Evolutionary conservation across 2,888 invertebrate genomes (phyloP).

Genomic region (Hoplodrina blanda): DNA sequence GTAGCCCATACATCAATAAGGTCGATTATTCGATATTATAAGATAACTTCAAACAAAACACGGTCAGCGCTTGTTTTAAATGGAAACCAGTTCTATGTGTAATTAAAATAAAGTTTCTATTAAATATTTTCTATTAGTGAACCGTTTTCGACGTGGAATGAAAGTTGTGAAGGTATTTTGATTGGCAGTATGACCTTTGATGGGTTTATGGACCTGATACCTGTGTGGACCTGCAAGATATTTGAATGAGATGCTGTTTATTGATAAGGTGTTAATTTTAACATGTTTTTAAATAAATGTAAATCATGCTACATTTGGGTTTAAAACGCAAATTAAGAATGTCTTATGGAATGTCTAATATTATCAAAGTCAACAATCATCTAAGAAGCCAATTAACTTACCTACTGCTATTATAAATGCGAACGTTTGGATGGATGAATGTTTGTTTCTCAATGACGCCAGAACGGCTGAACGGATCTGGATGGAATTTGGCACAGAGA

Average conservation of each 20-base stretch:
- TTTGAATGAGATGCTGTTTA: slow-evolving; percentile 61
- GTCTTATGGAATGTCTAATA: background rate
- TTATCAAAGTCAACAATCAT: no score
- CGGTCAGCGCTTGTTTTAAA: slow-evolving; percentile 75
- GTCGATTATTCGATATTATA: slow-evolving; percentile 90
- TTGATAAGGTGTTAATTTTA: slow-evolving; percentile 57
- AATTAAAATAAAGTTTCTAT: slow-evolving; percentile 82
- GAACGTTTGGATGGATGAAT: no score
- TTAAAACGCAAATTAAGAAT: background rate
- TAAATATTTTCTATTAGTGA: slow-evolving; percentile 77
- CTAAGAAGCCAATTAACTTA: no score
- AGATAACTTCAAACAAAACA: slow-evolving; percentile 85
- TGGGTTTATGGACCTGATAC: slow-evolving; percentile 68
- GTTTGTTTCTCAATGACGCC: no score
- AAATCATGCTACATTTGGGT: background rate
- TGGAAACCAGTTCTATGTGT: slow-evolving; percentile 67
- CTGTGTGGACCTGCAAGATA: slow-evolving; percentile 55
- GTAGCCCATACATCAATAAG: slow-evolving; percentile 89
- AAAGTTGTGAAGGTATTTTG: slow-evolving; percentile 81
- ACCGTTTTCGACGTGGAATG: slow-evolving; percentile 70
- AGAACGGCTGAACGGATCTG: no score
- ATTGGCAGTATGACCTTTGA: slow-evolving; percentile 78
- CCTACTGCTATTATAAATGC: no score
- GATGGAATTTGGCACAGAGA: no score
- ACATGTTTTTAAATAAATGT: slow-evolving; percentile 11